These are phyloP conservation scores for Pluvianellus socialis DNA, from an alignment of 2,113 vertebrate species.

Conservation along the genomic window DNA sequence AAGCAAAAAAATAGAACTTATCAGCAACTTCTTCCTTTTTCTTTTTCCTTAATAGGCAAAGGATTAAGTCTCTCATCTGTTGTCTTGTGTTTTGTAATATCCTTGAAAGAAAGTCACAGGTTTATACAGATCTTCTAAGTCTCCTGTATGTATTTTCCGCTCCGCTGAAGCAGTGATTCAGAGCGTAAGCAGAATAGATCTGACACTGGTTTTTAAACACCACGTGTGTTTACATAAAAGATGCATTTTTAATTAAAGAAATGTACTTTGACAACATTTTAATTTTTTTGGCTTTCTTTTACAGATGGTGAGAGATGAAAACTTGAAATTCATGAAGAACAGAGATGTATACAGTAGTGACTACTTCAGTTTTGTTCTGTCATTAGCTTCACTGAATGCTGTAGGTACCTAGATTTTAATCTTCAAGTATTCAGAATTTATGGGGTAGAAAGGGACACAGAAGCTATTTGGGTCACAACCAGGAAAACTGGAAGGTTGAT, in stretches of 20 bases:
- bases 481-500: not conserved
- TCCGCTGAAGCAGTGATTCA: not conserved
- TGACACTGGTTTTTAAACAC: not conserved
- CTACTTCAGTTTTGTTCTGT: conserved; percentile 98
- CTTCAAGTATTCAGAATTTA: not conserved
- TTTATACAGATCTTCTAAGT: not conserved
- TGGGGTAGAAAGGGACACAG: not conserved
- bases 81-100: not conserved
- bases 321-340: conserved; percentile 99
- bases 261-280: not conserved
- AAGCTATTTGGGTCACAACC: not conserved
- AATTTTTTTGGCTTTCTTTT: not conserved
- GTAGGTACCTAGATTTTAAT: conserved; percentile 73
- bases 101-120: not conserved
- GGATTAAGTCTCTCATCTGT: not conserved
- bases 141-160: not conserved
- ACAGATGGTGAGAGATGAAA: conserved; percentile 98
- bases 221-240: not conserved
- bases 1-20: not conserved
- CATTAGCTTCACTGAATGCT: conserved; percentile 92
- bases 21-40: not conserved
- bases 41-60: not conserved
- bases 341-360: conserved; percentile 97
- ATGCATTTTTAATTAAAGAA: not conserved
- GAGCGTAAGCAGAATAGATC: not conserved